Evolutionary conservation across 2,113 vertebrate species (phyloP).

Genomic region (Machaerirhynchus nigripectus): DNA sequence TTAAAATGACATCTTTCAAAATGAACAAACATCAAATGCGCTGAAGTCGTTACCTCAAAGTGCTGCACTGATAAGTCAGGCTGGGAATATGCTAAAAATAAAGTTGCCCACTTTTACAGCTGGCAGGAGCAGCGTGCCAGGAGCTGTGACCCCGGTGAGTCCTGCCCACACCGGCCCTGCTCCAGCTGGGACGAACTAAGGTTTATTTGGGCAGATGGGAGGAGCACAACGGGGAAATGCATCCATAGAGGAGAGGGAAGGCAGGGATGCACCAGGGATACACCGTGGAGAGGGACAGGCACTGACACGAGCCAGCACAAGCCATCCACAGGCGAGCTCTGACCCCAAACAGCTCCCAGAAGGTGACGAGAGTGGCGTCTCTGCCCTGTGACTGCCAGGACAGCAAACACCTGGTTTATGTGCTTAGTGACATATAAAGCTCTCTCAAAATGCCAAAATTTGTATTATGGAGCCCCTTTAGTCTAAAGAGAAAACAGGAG

Average conservation of each 20-base stretch:
- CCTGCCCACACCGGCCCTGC: neutral
- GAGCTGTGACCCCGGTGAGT: neutral
- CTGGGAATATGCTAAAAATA: constrained; percentile 69
- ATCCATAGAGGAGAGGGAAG: neutral
- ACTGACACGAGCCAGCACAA: rapidly evolving
- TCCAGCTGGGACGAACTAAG: neutral
- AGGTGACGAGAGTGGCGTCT: neutral
- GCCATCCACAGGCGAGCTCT: neutral
- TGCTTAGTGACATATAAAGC: neutral
- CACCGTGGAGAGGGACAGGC: neutral
- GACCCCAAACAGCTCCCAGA: neutral
- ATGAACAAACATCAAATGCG: constrained; percentile 71
- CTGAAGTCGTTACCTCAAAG: constrained; percentile 66
- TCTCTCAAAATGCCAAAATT: neutral
- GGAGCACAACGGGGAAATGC: neutral
- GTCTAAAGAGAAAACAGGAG: neutral
- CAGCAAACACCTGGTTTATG: neutral
- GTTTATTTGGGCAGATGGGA: neutral
- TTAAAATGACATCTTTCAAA: constrained; percentile 81
- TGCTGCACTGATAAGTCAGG: constrained; percentile 63
- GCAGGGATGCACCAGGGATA: rapidly evolving
- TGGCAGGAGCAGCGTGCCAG: neutral
- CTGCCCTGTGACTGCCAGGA: neutral
- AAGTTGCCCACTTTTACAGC: constrained; percentile 42
- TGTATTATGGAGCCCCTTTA: neutral